phyloP scores from a whole-genome alignment of 2,113 vertebrate genomes.

The Upupa epops region DNA sequence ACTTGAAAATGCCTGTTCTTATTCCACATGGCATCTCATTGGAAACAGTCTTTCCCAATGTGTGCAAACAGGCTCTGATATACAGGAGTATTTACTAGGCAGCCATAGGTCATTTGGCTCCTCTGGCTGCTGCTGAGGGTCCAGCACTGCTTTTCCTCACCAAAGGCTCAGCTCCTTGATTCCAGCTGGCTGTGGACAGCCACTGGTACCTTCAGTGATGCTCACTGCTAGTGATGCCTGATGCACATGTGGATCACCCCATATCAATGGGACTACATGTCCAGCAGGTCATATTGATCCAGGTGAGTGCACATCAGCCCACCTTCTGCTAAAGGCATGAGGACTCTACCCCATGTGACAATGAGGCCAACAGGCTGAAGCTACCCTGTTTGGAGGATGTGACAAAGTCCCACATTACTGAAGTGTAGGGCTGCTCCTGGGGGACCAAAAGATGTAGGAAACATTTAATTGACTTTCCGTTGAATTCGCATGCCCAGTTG shows the following conservation, averaged over 20 bases:
- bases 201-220: background rate
- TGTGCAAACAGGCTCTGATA: background rate
- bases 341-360: background rate
- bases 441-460: background rate
- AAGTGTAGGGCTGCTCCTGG: background rate
- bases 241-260: background rate
- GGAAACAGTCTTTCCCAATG: conserved; percentile 13
- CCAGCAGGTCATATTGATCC: rapidly evolving
- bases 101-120: conserved; percentile 7
- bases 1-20: conserved; percentile 3
- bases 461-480: background rate
- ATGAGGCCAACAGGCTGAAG: background rate
- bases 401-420: background rate
- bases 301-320: background rate
- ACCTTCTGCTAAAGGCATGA: background rate
- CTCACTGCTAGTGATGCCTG: background rate
- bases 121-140: background rate
- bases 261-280: rapidly evolving
- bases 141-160: background rate
- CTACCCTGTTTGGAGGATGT: background rate
- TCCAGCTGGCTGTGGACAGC: background rate
- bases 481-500: background rate
- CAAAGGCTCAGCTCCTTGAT: background rate
- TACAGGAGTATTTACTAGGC: background rate
- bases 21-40: conserved; percentile 46